Conservation (phyloP, 2,113 vertebrate species). For the Bambusicola thoracicus region DNA sequence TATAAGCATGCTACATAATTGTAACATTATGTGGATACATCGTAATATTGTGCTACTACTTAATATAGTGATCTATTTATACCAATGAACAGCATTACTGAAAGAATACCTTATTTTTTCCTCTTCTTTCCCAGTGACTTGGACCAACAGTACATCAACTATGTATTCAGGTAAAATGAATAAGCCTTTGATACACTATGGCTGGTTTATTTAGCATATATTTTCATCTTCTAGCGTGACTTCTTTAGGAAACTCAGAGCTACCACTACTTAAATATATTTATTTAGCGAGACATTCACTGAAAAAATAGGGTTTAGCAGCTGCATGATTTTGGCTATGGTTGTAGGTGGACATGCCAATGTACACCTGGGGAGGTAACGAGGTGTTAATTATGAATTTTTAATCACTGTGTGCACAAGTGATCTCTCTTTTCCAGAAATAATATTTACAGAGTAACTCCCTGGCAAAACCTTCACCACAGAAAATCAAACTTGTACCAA, state of each 20-base stretch:
- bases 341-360: not conserved
- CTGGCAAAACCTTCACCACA: conserved; percentile 15
- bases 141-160: conserved; percentile 95
- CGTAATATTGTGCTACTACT: not conserved
- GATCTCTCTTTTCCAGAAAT: conserved; percentile 20
- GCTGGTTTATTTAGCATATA: not conserved
- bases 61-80: not conserved
- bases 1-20: not conserved
- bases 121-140: conserved; percentile 81
- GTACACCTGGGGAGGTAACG: conserved; percentile 1
- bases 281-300: not conserved
- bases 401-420: not conserved
- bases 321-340: not conserved
- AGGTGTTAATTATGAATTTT: conserved; percentile 46
- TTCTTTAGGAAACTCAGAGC: not conserved
- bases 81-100: not conserved
- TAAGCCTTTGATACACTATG: not conserved
- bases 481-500: conserved; percentile 17
- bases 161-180: conserved; percentile 91
- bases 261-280: not conserved
- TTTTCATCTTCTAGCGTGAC: not conserved
- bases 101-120: not conserved
- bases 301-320: not conserved
- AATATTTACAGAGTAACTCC: conserved; percentile 50
- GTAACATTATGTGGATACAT: not conserved